These are phyloP conservation scores for Cyclophora albipunctata DNA, from an alignment of 2,888 invertebrate genomes.

Conservation along the genomic window DNA sequence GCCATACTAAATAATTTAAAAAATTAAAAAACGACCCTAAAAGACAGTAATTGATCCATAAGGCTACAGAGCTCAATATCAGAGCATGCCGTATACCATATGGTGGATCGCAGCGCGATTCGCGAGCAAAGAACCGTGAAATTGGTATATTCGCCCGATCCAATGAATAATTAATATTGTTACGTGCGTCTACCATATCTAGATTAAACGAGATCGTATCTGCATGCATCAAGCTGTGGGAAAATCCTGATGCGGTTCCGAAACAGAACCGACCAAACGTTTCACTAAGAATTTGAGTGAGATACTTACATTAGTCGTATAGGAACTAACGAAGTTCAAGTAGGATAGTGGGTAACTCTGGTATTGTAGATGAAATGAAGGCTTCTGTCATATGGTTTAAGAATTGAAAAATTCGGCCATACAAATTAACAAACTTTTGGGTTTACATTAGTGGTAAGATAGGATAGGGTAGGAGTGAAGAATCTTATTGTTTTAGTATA, in stretches of 20 bases:
- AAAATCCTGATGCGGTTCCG: constrained; percentile 27
- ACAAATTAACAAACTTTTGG: too few relatives aligned
- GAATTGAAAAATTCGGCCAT: too few relatives aligned
- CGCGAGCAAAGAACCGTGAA: constrained; percentile 73
- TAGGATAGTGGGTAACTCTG: neutral
- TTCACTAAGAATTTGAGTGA: neutral
- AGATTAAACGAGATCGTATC: constrained; percentile 52
- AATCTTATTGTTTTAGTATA: too few relatives aligned
- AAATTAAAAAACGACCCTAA: too few relatives aligned
- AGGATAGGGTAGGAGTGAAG: too few relatives aligned
- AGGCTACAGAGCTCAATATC: too few relatives aligned
- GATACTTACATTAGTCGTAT: neutral
- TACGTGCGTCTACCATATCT: constrained; percentile 44
- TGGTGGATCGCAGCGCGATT: constrained; percentile 47
- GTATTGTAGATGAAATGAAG: too few relatives aligned
- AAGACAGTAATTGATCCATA: too few relatives aligned
- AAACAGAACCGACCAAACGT: constrained; percentile 9
- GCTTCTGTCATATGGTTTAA: too few relatives aligned
- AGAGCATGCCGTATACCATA: constrained; percentile 36
- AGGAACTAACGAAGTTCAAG: constrained; percentile 10
- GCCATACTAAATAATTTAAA: too few relatives aligned
- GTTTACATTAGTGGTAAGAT: too few relatives aligned
- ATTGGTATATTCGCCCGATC: constrained; percentile 74
- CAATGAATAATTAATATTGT: constrained; percentile 76
- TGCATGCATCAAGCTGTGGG: constrained; percentile 55